phyloP scores from a whole-genome alignment of 1,140 invertebrate species.

The Caligus rogercresseyi region DNA sequence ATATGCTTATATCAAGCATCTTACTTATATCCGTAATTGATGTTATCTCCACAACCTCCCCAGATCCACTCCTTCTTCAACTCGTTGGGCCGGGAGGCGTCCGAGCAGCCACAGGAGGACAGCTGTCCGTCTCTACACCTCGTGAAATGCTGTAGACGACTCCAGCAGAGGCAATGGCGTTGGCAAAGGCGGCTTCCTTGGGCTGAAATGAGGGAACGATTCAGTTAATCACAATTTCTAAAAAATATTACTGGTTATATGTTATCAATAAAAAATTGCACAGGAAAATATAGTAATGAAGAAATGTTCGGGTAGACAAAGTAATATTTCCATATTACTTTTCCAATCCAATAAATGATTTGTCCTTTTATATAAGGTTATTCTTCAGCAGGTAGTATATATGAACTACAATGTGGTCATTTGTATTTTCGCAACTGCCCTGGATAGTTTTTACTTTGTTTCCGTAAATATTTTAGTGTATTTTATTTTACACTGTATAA shows the following conservation, averaged over 20 bases:
- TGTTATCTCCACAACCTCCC: constrained; percentile 91
- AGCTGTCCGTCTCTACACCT: constrained; percentile 74
- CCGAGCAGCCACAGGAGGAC: constrained; percentile 68
- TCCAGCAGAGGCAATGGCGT: constrained; percentile 69
- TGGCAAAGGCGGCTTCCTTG: constrained; percentile 72
- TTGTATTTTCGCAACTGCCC: too few relatives aligned
- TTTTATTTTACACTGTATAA: too few relatives aligned
- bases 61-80: constrained; percentile 77
- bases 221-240: too few relatives aligned
- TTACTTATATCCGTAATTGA: constrained; percentile 85
- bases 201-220: constrained; percentile 42
- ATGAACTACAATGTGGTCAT: too few relatives aligned
- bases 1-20: constrained; percentile 24
- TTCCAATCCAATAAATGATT: too few relatives aligned
- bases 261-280: neutral
- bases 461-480: too few relatives aligned
- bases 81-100: constrained; percentile 52
- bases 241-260: too few relatives aligned
- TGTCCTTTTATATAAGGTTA: too few relatives aligned
- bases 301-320: too few relatives aligned
- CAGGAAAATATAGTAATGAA: constrained; percentile 4
- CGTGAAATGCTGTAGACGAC: constrained; percentile 67
- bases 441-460: too few relatives aligned
- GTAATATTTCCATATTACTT: too few relatives aligned
- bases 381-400: too few relatives aligned